Evolutionary conservation across 2,113 vertebrate genomes (phyloP).

Genomic region (Recurvirostra avosetta): DNA sequence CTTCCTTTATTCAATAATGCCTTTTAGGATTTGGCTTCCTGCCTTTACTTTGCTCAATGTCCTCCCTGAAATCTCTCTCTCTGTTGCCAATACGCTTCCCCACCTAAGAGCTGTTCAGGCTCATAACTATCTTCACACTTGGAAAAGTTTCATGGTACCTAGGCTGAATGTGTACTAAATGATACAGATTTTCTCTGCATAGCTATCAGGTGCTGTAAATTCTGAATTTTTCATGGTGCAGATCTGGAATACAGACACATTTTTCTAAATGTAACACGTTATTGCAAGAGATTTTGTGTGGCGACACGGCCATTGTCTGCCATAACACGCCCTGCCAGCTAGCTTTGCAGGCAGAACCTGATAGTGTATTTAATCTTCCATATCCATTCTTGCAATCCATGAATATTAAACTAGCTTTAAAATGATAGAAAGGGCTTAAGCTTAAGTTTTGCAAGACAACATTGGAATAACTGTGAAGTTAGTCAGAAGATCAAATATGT

Average conservation of each 20-base stretch:
- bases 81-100: neutral
- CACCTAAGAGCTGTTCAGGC: neutral
- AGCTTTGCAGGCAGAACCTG: neutral
- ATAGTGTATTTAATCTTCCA: neutral
- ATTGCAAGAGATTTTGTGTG: neutral
- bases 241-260: neutral
- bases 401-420: constrained; percentile 4
- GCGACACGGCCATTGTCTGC: neutral
- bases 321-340: neutral
- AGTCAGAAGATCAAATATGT: neutral
- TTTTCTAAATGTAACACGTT: neutral
- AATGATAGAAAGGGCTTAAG: neutral
- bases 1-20: neutral
- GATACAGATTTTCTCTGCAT: neutral
- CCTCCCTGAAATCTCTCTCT: neutral
- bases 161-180: neutral
- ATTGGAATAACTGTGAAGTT: neutral
- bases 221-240: neutral
- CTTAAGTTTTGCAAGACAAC: neutral
- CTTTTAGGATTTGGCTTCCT: neutral
- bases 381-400: neutral
- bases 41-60: neutral
- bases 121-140: neutral
- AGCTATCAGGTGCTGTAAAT: neutral
- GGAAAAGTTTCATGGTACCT: neutral